Evolutionary conservation across 2,797 vertebrate genomes (phyloP), one percentile per base, ranked within the genome.

Genomic region (Eulemur coronatus): DNA sequence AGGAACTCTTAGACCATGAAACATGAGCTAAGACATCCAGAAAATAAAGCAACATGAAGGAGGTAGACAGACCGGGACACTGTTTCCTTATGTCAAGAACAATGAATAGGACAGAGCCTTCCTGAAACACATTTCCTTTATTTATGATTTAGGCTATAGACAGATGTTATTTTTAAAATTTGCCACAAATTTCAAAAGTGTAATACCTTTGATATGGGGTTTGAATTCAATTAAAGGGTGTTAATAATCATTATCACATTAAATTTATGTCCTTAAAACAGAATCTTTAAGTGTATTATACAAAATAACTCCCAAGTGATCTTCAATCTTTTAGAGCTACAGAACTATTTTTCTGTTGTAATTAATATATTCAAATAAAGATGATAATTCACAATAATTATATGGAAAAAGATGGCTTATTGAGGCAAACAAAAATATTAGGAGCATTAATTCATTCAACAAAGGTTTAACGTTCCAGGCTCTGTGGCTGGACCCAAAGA

Each of bases 321-420:
- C 55, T 76, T 96, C 26, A 35, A 0, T 78, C 75, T 89, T 82
- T 15, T 18, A 93, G 70, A 73, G 8, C 55, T 48, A 78, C 1
- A 65, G 30, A 95, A 78, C 48, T 43, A 57, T 59, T 86, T 94
- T 91, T 95, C 61, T 91, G n/a, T 84, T 94, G 30, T 80, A 80
- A 86, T 87, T 75, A 65, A 79, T 91, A 57, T 38, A 72, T 79
- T 76, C 11, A 84, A 92, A 91, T 63, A 82, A 91, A 96, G 14
- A 57, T 33, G 41, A 7, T 20, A 80, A 81, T 24, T 91, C 69
- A 73, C 86, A 94, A 89, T 88, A 84, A 91, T 6, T 63, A 2
- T 7, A 84, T 5, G 41, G 43, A 35, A 55, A 82, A 89, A 67
- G 43, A 81, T 26, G 59, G 30, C 30, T 84, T 80, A 1, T 35